Conservation (phyloP, 2,113 vertebrate genomes). For the Plectropomus leopardus region DNA sequence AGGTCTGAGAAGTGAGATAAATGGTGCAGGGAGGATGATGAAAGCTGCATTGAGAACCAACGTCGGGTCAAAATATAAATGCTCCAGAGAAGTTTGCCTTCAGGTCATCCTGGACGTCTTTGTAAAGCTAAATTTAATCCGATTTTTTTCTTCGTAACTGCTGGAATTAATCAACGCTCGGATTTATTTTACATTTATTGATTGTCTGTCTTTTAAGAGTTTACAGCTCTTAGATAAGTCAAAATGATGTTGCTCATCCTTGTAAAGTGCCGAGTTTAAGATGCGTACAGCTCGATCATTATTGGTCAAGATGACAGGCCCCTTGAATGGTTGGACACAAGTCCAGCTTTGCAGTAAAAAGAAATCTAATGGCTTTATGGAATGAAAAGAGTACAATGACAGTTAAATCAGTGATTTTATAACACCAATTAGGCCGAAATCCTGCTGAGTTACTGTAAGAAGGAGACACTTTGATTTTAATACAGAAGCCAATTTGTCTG, state of each 20-base stretch:
- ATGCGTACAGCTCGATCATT: conserved; percentile 35
- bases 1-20: conserved; percentile 76
- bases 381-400: conserved; percentile 37
- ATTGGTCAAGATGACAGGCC: conserved; percentile 50
- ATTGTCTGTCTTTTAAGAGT: conserved; percentile 65
- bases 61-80: conserved; percentile 65
- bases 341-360: conserved; percentile 37
- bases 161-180: conserved; percentile 42
- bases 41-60: conserved; percentile 62
- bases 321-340: conserved; percentile 39
- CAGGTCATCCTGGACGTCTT: conserved; percentile 47
- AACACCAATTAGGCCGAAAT: conserved; percentile 34
- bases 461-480: conserved; percentile 35
- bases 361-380: conserved; percentile 19
- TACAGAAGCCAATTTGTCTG: neutral
- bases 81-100: conserved; percentile 51
- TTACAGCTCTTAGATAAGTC: conserved; percentile 49
- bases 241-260: conserved; percentile 58
- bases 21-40: conserved; percentile 67
- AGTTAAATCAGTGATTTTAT: conserved; percentile 51
- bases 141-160: conserved; percentile 35
- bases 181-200: conserved; percentile 69
- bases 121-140: conserved; percentile 44
- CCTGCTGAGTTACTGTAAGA: conserved; percentile 25
- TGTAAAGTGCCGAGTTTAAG: conserved; percentile 52